Evolutionary conservation across 2,888 invertebrate species (phyloP).

Genomic region (Smittia aterrima): DNA sequence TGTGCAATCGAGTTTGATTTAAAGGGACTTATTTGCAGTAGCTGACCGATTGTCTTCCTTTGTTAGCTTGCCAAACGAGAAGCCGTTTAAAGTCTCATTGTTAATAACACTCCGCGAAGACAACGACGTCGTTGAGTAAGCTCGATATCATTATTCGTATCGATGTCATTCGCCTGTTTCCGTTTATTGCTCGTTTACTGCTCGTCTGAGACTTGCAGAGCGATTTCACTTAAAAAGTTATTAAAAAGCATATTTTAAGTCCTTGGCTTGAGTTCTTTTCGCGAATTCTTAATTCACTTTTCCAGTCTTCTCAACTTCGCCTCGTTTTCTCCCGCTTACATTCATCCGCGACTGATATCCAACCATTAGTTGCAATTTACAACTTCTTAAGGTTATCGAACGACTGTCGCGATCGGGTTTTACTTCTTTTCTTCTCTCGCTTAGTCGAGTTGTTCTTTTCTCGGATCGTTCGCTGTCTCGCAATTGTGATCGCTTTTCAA

Average conservation of each 20-base stretch:
- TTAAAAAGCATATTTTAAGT: conserved; percentile 13
- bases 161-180: conserved; percentile 19
- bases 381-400: conserved; percentile 41
- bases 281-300: conserved; percentile 15
- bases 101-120: neutral
- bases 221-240: neutral
- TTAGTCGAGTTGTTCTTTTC: conserved; percentile 9
- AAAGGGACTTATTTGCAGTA: conserved; percentile 1
- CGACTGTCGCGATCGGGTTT: conserved; percentile 37
- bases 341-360: neutral
- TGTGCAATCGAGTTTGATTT: conserved; percentile 18
- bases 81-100: no score
- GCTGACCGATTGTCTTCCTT: neutral
- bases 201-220: neutral
- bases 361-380: conserved; percentile 35
- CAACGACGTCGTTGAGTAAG: neutral
- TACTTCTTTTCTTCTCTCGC: conserved; percentile 36
- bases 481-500: conserved; percentile 38
- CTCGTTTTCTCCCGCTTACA: neutral
- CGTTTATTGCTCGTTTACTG: neutral
- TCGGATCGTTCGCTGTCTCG: conserved; percentile 19
- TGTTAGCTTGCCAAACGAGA: neutral
- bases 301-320: neutral
- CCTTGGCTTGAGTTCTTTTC: conserved; percentile 1
- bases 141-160: conserved; percentile 25